These are phyloP conservation scores for Trachelus tabidus DNA, from an alignment of 2,888 invertebrate genomes.

Conservation along the genomic window DNA sequence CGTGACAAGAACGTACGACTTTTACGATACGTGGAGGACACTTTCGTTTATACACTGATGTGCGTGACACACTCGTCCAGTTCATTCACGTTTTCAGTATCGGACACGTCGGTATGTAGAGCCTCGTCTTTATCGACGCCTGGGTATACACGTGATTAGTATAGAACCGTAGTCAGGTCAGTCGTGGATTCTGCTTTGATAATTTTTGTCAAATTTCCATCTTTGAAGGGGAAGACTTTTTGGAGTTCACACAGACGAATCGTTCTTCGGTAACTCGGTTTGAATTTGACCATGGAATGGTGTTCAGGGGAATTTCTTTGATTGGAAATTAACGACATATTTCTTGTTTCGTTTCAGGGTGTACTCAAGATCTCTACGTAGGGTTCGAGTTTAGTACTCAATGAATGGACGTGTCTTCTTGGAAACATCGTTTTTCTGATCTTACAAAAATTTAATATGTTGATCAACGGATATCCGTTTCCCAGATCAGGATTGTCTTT, in stretches of 20 bases:
- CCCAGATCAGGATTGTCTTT: background rate
- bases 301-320: background rate
- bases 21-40: background rate
- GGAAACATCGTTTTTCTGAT: background rate
- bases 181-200: background rate
- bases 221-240: background rate
- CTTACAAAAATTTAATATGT: background rate
- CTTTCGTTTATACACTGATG: background rate
- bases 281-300: background rate
- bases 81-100: slow-evolving; percentile 44
- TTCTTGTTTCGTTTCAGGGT: background rate
- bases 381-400: background rate
- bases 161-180: background rate
- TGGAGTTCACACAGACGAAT: background rate
- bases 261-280: background rate
- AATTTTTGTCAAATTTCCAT: background rate
- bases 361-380: background rate
- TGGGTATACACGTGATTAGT: background rate
- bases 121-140: background rate
- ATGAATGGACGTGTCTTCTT: background rate
- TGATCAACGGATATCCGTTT: background rate
- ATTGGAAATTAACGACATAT: background rate
- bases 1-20: background rate
- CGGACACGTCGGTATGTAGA: slow-evolving; percentile 11
- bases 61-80: slow-evolving; percentile 17